Base-by-base conservation (phyloP, 53 echinoderm and acorn worm genomes). In the Echinometra lucunter region DNA sequence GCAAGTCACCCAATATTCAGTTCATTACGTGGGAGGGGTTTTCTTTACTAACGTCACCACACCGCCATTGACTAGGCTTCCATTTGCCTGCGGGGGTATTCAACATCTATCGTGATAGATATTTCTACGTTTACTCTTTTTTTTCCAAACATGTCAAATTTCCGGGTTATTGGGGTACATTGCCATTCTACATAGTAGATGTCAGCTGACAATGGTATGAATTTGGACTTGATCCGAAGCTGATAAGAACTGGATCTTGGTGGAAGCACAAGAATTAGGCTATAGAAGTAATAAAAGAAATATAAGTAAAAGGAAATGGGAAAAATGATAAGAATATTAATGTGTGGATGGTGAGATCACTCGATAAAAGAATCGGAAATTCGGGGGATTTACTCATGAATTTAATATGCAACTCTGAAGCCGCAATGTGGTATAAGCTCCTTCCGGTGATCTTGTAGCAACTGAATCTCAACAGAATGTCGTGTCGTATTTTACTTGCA, bases 11-110 rank as follows among this genome's bases (percentile, higher is more conserved):
- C 38, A 78, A 78, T 78, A 78, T 78, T 78, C 40, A 78, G 78
- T 78, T 78, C 78, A 78, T 78, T 78, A 78, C 78, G 78, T 78
- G 42, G 78, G 38, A 42, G 38, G 38, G 19, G 38, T 78, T 78
- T 69, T 19, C 34, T 15, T 32, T 38, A 78, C 23, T 38, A 38
- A 78, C 78, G 78, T 78, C 78, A 78, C 42, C 38, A 40, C 38
- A 78, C 23, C 42, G 23, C 78, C 42, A 78, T 78, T 42, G 40
- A 78, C 5, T 16, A 0, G 18, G 42, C 78, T 40, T 18, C 42
- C 8, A 3, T 78, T 40, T 35, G 78, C 78, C 78, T 40, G 8
- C 42, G 42, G 78, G 78, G 38, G 42, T 40, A 40, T 42, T 32
- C 21, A 40, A 0, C 12, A 5, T 16, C 3, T 19, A 69, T 40